Percentiles rank a stretch among this genome's conserved stretches.
Conservation (phyloP, 2,113 vertebrate genomes). For the Girardinichthys multiradiatus region DNA sequence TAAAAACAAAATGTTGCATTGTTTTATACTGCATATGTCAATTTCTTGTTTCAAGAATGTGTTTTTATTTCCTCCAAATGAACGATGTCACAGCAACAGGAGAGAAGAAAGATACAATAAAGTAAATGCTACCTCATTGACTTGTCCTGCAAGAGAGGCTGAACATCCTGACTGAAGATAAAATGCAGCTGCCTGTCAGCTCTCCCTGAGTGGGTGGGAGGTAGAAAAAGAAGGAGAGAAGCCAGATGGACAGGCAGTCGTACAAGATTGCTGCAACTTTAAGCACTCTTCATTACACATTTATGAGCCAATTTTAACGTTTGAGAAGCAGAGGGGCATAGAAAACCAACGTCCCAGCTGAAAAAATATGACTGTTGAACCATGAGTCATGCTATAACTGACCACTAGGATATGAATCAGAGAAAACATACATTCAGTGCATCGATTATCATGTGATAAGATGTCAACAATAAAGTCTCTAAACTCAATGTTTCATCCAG, state of each 20-base stretch:
- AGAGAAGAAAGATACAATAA: constrained; percentile 15
- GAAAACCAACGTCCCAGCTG: constrained; percentile 37
- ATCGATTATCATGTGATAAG: background rate
- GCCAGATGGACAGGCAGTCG: constrained; percentile 54
- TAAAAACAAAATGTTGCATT: background rate
- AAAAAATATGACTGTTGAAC: constrained; percentile 46
- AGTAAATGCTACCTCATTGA: constrained; percentile 35
- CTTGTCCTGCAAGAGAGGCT: constrained; percentile 37
- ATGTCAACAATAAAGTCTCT: background rate
- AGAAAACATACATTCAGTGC: background rate
- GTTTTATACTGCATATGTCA: background rate
- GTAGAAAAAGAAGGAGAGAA: constrained; percentile 19
- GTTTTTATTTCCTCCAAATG: background rate
- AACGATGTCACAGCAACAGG: background rate
- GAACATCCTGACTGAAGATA: constrained; percentile 54
- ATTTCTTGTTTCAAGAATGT: background rate
- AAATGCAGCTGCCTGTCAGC: constrained; percentile 74
- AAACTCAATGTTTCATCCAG: constrained; percentile 6
- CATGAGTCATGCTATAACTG: constrained; percentile 54
- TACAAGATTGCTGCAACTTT: constrained; percentile 57
- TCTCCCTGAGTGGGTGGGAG: constrained; percentile 47
- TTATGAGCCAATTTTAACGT: constrained; percentile 18
- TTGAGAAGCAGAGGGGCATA: background rate
- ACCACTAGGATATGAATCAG: constrained; percentile 38
- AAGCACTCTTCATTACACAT: constrained; percentile 52